A percentile compares a stretch with the other conserved stretches of the same genome.
Evolutionary conservation across 2,797 vertebrate species (phyloP).

Genomic region (Chaetodon trifasciatus): DNA sequence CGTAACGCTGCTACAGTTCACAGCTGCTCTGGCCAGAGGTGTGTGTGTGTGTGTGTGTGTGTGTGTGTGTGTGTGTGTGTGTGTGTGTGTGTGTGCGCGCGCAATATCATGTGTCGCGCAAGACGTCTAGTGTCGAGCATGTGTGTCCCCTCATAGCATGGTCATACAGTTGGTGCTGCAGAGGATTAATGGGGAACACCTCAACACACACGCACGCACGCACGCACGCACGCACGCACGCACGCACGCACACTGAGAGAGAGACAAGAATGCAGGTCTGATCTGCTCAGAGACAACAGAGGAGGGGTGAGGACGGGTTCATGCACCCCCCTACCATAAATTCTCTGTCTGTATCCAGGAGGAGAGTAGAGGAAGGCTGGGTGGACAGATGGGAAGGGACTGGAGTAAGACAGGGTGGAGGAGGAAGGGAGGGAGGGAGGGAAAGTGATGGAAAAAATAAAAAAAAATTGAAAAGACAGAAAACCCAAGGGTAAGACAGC

Average conservation of each 20-base stretch:
- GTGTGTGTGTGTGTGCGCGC: constrained; percentile 1
- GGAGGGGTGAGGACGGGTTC: constrained; percentile 48
- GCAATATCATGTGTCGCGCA: constrained; percentile 54
- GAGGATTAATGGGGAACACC: constrained; percentile 51
- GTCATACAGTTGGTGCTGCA: constrained; percentile 19
- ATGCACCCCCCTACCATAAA: constrained; percentile 55
- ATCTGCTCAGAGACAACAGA: constrained; percentile 63
- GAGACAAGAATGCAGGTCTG: constrained; percentile 24
- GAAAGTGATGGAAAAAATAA: constrained; percentile 20
- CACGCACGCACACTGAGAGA: constrained; percentile 1
- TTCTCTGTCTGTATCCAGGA: constrained; percentile 61
- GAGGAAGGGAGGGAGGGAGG: constrained; percentile 14
- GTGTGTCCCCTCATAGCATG: constrained; percentile 8
- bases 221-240: constrained; percentile 4
- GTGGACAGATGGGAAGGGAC: constrained; percentile 60
- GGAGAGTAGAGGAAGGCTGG: constrained; percentile 7
- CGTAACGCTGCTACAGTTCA: constrained; percentile 43
- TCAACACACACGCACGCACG: not conserved
- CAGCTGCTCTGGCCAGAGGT: constrained; percentile 60
- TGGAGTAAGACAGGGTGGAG: constrained; percentile 33
- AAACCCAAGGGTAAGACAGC: constrained; percentile 24
- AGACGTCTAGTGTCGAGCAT: constrained; percentile 29
- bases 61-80: constrained; percentile 16
- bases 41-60: constrained; percentile 37
- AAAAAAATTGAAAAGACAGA: constrained; percentile 35